Base-by-base conservation (phyloP, 2,113 vertebrate species). In the Amphiprion ocellaris region DNA sequence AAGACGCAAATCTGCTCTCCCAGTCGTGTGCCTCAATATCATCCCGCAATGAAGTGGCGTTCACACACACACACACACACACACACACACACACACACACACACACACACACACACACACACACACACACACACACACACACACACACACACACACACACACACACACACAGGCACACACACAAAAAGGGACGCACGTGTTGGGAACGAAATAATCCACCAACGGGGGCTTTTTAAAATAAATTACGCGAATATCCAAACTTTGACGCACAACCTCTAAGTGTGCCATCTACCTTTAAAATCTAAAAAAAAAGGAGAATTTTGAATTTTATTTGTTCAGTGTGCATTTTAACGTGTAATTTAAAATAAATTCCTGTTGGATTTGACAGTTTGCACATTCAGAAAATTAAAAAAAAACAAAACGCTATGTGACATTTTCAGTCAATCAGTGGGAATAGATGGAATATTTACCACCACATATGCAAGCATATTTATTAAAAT, bases 1-100 rank as follows among this genome's bases (percentile, higher is more conserved):
- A 89, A 87, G 87, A 84, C 89, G 84, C 81, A 87, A 81, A 90
- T 84, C 89, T 84, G 79, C 78, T 71, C 84, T 86, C 74, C 80
- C 79, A 62, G 79, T 90, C 81, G 87, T 66, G 81, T 74, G 90
- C 89, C 84, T 53, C 47, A n/a, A 81, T 69, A 60, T 81, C 41
- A 64, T 23, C 59, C 60, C 66, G 54, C 52, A 78, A 84, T 80
- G 67, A 85, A 81, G 79, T 65, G 64, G 66, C 75, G 37, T 68
- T 83, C 74, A 81, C 64, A 78, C 69, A 73, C 7, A 37, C 7
- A 37, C 7, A 37, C 7, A 37, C 26, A 26, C 26, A 26, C 26
- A 26, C 26, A 26, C 26, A 21, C 21, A n/a, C n/a, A n/a, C n/a
- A n/a, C n/a, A n/a, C 74, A 81, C 64, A 78, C 69, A 73, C 7